Evolutionary conservation across 2,888 invertebrate genomes (phyloP), one percentile per base, ranked within the genome.

Genomic region (Patella ulyssiponensis): DNA sequence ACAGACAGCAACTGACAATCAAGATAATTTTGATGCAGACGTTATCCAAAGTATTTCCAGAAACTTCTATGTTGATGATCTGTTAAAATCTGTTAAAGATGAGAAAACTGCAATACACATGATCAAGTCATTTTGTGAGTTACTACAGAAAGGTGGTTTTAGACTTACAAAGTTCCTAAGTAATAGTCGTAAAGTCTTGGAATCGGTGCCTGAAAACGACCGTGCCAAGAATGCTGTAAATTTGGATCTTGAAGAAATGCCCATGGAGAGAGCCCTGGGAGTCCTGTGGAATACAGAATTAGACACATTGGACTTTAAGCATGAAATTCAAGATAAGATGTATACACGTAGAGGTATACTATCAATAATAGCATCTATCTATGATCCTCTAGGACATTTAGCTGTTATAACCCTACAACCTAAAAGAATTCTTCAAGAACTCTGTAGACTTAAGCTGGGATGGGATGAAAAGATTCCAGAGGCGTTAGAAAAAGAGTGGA

Each of bases 401-500:
- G 23, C 27, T 17, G 76, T 75, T n/a, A 20, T n/a, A 44, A 74
- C 73, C 11, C n/a, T n/a, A n/a, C n/a, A n/a, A n/a, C n/a, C n/a
- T n/a, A 75, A 75, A 23, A 76, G 15, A 33, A n/a, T 77, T 20
- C 76, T 76, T 69, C 77, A 77, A 52, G n/a, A 69, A 11, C 52
- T 69, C 11, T 77, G 75, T 56, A 12, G 56, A 15, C 17, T 27
- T 58, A 52, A 64, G 3, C 64, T 23, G 5, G 75, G 69, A 9
- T 77, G 77, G 77, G 77, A 77, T 69, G 77, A 77, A 9, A 11
- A 11, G 3, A n/a, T 77, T 20, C 74, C 75, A 12, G 27, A 69
- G n/a, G 74, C 58, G 14, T 15, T 7, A n/a, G 58, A n/a, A n/a
- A 58, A 58, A 14, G 17, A 58, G n/a, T 58, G 58, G 58, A 58